phyloP scores from a whole-genome alignment of 2,113 vertebrate species.

The Butorides virescens region DNA sequence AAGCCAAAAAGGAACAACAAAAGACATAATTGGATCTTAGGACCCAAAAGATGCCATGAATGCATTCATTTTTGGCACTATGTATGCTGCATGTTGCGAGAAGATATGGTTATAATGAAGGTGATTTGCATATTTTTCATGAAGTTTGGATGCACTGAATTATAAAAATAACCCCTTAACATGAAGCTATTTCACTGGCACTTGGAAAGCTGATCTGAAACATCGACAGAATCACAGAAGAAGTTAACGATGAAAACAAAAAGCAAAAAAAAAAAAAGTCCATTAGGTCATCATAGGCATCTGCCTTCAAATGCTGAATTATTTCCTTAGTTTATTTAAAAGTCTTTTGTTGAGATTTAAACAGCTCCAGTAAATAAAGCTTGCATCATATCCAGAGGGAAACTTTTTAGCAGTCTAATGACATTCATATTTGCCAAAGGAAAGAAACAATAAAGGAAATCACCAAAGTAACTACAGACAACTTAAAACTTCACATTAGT shows the following conservation, averaged over 20 bases:
- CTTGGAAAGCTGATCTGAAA: constrained; percentile 34
- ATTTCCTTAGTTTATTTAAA: not conserved
- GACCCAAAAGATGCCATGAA: constrained; percentile 32
- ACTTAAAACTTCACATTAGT: not conserved
- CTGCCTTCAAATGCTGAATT: constrained; percentile 9
- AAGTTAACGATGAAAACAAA: not conserved
- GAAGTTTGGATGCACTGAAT: constrained; percentile 56
- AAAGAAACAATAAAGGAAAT: not conserved
- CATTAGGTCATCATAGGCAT: constrained; percentile 4
- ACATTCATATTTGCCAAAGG: constrained; percentile 5
- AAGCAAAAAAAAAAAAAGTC: not conserved
- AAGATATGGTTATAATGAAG: constrained; percentile 65
- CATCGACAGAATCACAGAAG: constrained; percentile 11
- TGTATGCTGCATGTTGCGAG: constrained; percentile 36
- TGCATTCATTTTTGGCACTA: constrained; percentile 61
- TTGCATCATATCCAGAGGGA: not conserved
- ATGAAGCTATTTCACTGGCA: constrained; percentile 38
- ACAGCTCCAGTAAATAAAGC: not conserved
- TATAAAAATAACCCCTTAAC: constrained; percentile 46
- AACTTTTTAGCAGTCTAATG: not conserved
- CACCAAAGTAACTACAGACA: not conserved
- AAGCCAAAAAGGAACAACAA: constrained; percentile 29
- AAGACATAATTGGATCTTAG: constrained; percentile 15
- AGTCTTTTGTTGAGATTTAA: not conserved
- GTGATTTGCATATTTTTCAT: constrained; percentile 65